phyloP scores from a whole-genome alignment of 2,888 invertebrate genomes.

The Tetramorium bicarinatum region DNA sequence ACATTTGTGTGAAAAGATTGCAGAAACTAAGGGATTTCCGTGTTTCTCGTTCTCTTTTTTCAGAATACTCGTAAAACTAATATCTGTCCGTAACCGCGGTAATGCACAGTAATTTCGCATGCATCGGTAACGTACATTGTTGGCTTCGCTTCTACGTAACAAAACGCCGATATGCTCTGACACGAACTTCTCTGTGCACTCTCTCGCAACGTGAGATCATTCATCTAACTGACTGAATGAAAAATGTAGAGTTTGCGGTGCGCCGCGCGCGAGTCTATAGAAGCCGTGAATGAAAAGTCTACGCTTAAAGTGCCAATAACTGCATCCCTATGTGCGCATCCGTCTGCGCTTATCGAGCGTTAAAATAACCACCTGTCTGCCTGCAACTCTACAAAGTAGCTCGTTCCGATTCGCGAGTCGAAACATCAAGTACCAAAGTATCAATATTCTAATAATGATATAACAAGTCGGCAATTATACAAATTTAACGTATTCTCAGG shows the following conservation, averaged over 20 bases:
- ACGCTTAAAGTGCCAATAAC: slow-evolving; percentile 54
- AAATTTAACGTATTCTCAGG: slow-evolving; percentile 27
- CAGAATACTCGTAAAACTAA: not conserved
- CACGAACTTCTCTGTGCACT: slow-evolving; percentile 10
- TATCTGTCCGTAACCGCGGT: not conserved
- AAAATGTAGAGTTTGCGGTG: slow-evolving; percentile 35
- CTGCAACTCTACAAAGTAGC: slow-evolving; percentile 4
- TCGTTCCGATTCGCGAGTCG: not conserved
- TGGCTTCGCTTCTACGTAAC: slow-evolving; percentile 6
- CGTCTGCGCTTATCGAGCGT: slow-evolving; percentile 35
- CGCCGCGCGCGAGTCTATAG: slow-evolving; percentile 32
- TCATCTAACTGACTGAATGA: slow-evolving; percentile 48
- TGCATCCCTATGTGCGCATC: slow-evolving; percentile 24
- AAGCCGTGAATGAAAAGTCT: slow-evolving; percentile 49
- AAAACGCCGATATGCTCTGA: slow-evolving; percentile 38
- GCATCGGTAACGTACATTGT: slow-evolving; percentile 18
- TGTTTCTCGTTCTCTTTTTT: not conserved
- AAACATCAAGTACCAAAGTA: not conserved
- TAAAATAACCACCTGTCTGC: slow-evolving; percentile 35
- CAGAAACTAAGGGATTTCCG: not conserved
- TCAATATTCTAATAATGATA: slow-evolving; percentile 4
- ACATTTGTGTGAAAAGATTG: not conserved
- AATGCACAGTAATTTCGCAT: slow-evolving; percentile 13
- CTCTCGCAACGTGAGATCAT: slow-evolving; percentile 33
- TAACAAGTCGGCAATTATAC: not conserved